Base-by-base conservation (phyloP, 2,797 vertebrate species). In the Glyptemys insculpta region DNA sequence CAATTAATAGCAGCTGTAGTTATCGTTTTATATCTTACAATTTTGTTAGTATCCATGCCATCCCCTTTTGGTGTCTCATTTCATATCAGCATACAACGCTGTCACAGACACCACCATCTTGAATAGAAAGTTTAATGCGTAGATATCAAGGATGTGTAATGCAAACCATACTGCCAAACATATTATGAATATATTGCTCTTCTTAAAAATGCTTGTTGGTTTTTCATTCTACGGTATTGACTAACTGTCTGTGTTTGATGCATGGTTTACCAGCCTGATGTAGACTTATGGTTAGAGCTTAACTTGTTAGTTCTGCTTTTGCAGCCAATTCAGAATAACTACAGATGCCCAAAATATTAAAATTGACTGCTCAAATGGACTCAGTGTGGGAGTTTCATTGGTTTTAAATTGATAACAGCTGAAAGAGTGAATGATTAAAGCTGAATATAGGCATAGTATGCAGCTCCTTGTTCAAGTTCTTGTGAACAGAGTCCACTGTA, bases 291-390 rank as follows among this genome's bases (percentile, higher is more conserved):
- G 99, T 99, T 99, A 99, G 98, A 99, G 99, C 99, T 99, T 99
- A 99, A 99, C 99, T 98, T 99, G 99, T 99, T 99, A 99, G 99
- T 99, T 99, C 99, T 99, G 99, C 99, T 99, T 99, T 98, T 98
- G 98, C 98, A 98, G 98, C 98, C 98, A 98, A 98, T 98, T 98
- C 98, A 98, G 98, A 99, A 98, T 98, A 98, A 98, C 98, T 99
- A 98, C 98, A 98, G 98, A 99, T 99, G 99, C 99, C 99, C 98
- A 96, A 99, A 99, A 99, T 99, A 99, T 99, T 99, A 98, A 98
- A 98, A 99, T 98, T 98, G 98, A 99, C 99, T 98, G 98, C 97
- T 98, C 98, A 98, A 98, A 98, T 98, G 99, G 98, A 99, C 98
- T 98, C 98, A 98, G 98, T 98, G 98, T 97, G 98, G 98, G 98